Evolutionary conservation across 2,113 vertebrate species (phyloP).

Genomic region (Pelecanoides urinatrix): DNA sequence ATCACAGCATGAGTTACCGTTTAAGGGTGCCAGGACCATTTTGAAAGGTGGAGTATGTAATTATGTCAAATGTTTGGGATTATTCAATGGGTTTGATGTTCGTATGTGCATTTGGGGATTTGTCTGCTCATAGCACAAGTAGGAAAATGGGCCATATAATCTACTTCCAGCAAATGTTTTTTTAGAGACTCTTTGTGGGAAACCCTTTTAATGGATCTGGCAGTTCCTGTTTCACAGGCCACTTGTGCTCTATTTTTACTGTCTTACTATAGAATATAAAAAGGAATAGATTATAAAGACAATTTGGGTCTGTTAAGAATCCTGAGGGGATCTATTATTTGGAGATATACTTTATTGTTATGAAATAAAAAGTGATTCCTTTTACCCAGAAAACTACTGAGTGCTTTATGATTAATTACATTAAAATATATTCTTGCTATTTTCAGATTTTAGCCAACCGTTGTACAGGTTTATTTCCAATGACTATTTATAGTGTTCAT

Average conservation of each 20-base stretch:
- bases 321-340: conserved; percentile 1
- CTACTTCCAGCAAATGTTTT: conserved; percentile 18
- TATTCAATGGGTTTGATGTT: background rate
- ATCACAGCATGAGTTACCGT: background rate
- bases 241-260: background rate
- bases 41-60: conserved; percentile 11
- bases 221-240: background rate
- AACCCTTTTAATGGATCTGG: background rate
- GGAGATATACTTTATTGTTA: background rate
- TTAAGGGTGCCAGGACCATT: background rate
- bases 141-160: conserved; percentile 12
- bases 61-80: conserved; percentile 16
- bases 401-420: background rate
- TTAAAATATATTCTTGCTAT: background rate
- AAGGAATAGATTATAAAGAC: background rate
- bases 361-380: background rate
- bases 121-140: background rate
- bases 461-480: background rate
- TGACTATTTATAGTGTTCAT: background rate
- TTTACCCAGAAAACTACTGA: background rate
- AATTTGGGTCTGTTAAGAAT: background rate
- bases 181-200: background rate
- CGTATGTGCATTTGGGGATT: background rate
- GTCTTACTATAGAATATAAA: background rate
- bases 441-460: background rate